Percentiles rank a stretch among this genome's conserved stretches.
Evolutionary conservation across 2,797 vertebrate species (phyloP).

Genomic region (Diglossa cyanea): DNA sequence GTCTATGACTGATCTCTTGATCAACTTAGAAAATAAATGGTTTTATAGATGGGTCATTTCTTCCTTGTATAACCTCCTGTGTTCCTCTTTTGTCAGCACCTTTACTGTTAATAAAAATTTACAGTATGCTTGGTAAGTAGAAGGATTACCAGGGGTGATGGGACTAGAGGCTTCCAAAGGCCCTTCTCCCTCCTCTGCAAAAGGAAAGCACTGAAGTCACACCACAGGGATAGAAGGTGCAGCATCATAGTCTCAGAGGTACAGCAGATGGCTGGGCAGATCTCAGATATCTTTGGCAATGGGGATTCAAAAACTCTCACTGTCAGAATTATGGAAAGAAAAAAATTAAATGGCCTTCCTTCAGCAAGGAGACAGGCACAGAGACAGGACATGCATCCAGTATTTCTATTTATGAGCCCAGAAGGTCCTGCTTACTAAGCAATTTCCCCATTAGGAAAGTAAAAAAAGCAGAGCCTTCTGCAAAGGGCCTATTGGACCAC

Average conservation of each 20-base stretch:
- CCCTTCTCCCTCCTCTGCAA: background rate
- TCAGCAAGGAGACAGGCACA: background rate
- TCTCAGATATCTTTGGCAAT: background rate
- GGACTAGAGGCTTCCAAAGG: background rate
- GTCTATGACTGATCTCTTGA: background rate
- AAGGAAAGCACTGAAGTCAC: background rate
- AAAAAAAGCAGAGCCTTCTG: background rate
- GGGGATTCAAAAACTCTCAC: background rate
- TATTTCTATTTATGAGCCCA: background rate
- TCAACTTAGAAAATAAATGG: background rate
- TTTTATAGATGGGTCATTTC: background rate
- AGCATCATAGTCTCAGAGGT: background rate
- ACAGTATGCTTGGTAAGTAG: background rate
- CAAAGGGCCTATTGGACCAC: background rate
- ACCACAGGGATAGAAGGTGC: accelerated
- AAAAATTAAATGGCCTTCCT: background rate
- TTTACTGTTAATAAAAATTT: background rate
- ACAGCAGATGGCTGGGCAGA: background rate
- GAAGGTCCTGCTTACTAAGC: background rate
- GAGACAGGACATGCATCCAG: background rate
- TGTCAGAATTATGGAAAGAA: background rate
- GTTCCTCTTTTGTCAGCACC: background rate
- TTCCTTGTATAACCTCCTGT: background rate
- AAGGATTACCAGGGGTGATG: background rate
- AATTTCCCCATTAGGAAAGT: background rate